phyloP scores from a whole-genome alignment of 2,113 vertebrate genomes.

The Rhegmatorhina hoffmannsi region DNA sequence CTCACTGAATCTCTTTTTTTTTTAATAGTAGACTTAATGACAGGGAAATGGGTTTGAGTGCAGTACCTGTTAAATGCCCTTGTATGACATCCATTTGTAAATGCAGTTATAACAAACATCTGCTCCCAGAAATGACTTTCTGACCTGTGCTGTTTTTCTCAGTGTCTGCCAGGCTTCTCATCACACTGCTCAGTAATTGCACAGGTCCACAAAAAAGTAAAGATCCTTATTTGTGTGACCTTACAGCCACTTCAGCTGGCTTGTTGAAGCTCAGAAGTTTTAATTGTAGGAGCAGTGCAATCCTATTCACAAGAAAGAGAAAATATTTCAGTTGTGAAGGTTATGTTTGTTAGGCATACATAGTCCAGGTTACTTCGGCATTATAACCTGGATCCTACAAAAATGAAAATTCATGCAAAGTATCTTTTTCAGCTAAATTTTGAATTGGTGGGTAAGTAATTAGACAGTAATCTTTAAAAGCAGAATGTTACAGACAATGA shows the following conservation, averaged over 20 bases:
- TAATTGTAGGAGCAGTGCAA: not conserved
- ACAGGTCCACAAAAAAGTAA: not conserved
- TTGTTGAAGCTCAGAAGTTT: not conserved
- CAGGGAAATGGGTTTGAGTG: not conserved
- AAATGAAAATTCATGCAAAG: not conserved
- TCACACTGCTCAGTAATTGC: not conserved
- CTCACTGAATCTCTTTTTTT: not conserved
- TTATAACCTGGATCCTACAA: not conserved
- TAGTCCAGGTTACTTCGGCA: not conserved
- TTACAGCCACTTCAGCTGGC: not conserved
- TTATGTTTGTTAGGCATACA: not conserved
- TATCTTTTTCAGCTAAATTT: not conserved
- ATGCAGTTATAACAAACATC: slow-evolving; percentile 32
- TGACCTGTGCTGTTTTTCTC: not conserved
- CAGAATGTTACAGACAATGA: not conserved
- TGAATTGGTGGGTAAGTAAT: not conserved
- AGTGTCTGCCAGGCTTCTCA: not conserved
- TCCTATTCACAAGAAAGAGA: not conserved
- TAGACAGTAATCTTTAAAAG: not conserved
- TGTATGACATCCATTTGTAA: slow-evolving; percentile 27
- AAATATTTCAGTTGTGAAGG: not conserved
- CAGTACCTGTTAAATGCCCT: not conserved
- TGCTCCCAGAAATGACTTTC: slow-evolving; percentile 20
- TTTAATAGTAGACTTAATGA: not conserved
- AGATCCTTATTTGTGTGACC: not conserved